These are phyloP conservation scores for Patiria miniata DNA, from an alignment of 35 echinoderm and acorn worm genomes.

Conservation along the genomic window DNA sequence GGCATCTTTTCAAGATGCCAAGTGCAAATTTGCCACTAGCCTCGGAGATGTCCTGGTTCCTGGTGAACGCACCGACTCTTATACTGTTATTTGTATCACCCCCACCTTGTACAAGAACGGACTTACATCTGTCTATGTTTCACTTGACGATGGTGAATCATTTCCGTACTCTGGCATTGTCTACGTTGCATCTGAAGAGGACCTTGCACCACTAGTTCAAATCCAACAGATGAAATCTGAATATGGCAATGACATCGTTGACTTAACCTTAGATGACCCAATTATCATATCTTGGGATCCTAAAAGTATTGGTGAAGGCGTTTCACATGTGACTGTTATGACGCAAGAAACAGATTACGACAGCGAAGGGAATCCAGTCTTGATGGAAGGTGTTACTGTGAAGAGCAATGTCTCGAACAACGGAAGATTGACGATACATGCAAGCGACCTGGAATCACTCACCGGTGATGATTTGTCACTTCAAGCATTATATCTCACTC, in stretches of 20 bases:
- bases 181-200: slow-evolving; percentile 59
- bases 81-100: slow-evolving; percentile 52
- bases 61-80: not conserved
- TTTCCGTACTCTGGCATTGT: slow-evolving; percentile 50
- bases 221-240: slow-evolving; percentile 19
- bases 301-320: not conserved
- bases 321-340: slow-evolving; percentile 2
- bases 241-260: slow-evolving; percentile 5
- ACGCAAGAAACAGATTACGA: not conserved
- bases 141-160: slow-evolving; percentile 54
- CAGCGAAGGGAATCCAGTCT: not conserved
- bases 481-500: not conserved
- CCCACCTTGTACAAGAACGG: slow-evolving; percentile 28
- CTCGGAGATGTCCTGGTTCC: slow-evolving; percentile 1
- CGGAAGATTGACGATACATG: slow-evolving; percentile 8
- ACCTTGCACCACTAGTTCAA: not conserved
- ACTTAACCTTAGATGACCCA: slow-evolving; percentile 3
- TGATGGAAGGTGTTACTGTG: slow-evolving; percentile 24
- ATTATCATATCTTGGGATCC: slow-evolving; percentile 44
- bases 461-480: not conserved
- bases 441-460: not conserved
- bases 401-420: slow-evolving; percentile 19
- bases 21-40: slow-evolving; percentile 35
- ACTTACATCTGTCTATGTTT: slow-evolving; percentile 44
- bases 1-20: not conserved